Evolutionary conservation across 1,140 invertebrate species (phyloP), one percentile per base, ranked within the genome.

Genomic region (Ostrea denselamellosa): DNA sequence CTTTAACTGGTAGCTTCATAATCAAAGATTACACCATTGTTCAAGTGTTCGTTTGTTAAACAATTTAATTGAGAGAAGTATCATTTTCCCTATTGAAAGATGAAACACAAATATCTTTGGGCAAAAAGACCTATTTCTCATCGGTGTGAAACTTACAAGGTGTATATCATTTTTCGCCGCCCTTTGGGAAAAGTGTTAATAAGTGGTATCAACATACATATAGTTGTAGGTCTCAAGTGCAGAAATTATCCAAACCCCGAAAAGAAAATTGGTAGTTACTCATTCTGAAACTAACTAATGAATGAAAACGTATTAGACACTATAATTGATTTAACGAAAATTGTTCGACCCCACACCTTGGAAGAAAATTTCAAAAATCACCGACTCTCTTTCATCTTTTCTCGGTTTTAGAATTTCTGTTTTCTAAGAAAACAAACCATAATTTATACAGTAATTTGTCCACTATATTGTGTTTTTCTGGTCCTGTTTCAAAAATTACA

Each of bases 371-470:
- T 17, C 22, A 77, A 77, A 77, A 77, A 77, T 77, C 28, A 77
- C 68, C 68, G 10, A 0, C 4, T 77, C 68, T 77, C 68, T 77
- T 77, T 77, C 68, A 77, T 77, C 68, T 77, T 34, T 25, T 9
- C 68, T 14, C 12, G 25, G 25, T 77, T 62, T 77, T 14, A 77
- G 68, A 34, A 77, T 77, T 10, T 77, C 68, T 77, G 28, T 77
- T 77, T 77, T 77, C 68, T 77, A 77, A 34, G 68, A 77, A 77
- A 77, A 77, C 68, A 77, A 77, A 77, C 25, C 68, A 28, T 77
- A 77, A 77, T 77, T 77, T 34, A 77, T 25, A 34, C 14, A 14
- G 25, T 77, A 77, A 77, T 77, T 77, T 77, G 68, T 77, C 28
- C 68, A 3, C 4, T 25, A 28, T 77, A 34, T 77, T 34, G 68